These are phyloP conservation scores for Pedionomus torquatus DNA, from an alignment of 2,113 vertebrate genomes.

Conservation along the genomic window DNA sequence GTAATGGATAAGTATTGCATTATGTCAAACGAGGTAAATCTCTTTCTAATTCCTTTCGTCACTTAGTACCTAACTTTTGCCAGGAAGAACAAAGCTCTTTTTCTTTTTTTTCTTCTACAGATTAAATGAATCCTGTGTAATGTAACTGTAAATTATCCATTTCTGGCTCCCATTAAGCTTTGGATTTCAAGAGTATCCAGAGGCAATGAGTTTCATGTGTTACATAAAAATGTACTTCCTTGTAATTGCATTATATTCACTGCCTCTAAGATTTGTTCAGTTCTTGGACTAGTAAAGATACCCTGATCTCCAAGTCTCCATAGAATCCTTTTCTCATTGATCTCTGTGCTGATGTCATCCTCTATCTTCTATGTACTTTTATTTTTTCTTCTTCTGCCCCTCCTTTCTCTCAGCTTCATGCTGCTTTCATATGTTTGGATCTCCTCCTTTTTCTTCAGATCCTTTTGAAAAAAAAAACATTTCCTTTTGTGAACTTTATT, in stretches of 20 bases:
- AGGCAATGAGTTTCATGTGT: constrained; percentile 32
- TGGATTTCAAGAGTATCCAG: constrained; percentile 9
- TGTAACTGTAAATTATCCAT: not conserved
- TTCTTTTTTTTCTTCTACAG: not conserved
- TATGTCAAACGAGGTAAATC: not conserved
- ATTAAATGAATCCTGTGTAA: not conserved
- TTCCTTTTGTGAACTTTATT: constrained; percentile 9
- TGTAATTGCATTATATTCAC: not conserved
- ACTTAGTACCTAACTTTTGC: not conserved
- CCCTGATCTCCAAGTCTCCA: not conserved
- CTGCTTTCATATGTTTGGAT: constrained; percentile 2
- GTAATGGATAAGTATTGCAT: not conserved
- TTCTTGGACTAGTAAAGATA: not conserved
- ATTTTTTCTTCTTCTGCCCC: not conserved
- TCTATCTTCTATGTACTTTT: not conserved
- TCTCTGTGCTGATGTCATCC: not conserved
- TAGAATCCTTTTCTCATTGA: not conserved
- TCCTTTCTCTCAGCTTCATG: not conserved
- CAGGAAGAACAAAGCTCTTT: not conserved
- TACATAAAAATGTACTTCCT: not conserved
- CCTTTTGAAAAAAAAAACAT: not conserved
- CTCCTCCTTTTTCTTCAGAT: constrained; percentile 3
- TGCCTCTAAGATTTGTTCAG: not conserved
- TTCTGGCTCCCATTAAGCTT: constrained; percentile 27
- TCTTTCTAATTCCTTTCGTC: not conserved